Evolutionary conservation across 35 echinoderm and acorn worm species (phyloP).

Genomic region (Patiria miniata): DNA sequence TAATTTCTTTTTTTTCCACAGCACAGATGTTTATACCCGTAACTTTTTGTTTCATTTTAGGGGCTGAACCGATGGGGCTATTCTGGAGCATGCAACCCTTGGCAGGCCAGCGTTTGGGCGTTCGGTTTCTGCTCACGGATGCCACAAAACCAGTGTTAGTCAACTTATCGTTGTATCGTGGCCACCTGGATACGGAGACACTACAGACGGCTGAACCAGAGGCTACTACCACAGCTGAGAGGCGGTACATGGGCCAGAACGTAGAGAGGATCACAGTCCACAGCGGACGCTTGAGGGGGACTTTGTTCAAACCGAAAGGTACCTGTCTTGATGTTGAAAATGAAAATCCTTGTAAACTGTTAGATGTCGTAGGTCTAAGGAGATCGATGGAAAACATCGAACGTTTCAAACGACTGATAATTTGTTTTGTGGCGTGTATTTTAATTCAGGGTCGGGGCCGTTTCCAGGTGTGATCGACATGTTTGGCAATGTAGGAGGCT

Average conservation of each 20-base stretch:
- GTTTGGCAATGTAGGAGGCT: slow-evolving; percentile 26
- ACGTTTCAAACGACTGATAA: too few relatives aligned
- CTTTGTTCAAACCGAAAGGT: slow-evolving; percentile 60
- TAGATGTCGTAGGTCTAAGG: too few relatives aligned
- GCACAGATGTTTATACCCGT: too few relatives aligned
- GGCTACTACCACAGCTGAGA: slow-evolving; percentile 29
- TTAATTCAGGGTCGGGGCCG: slow-evolving; percentile 17
- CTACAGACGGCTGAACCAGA: background rate
- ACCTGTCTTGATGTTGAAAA: too few relatives aligned
- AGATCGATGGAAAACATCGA: too few relatives aligned
- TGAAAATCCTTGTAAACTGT: too few relatives aligned
- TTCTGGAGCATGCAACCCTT: slow-evolving; percentile 52
- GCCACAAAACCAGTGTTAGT: slow-evolving; percentile 42
- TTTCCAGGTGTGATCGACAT: slow-evolving; percentile 53
- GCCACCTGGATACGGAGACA: slow-evolving; percentile 9
- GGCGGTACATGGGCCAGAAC: slow-evolving; percentile 41
- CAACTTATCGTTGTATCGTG: slow-evolving; percentile 24
- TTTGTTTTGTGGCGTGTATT: too few relatives aligned
- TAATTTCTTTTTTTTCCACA: background rate
- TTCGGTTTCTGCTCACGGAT: slow-evolving; percentile 12
- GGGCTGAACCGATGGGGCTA: slow-evolving; percentile 51
- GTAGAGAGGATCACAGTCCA: slow-evolving; percentile 38
- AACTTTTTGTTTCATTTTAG: slow-evolving; percentile 14
- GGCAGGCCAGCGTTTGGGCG: slow-evolving; percentile 29
- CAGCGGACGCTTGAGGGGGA: slow-evolving; percentile 30